Percentiles rank a stretch among this genome's conserved stretches.
Conservation (phyloP, 1,140 invertebrate genomes). For the Drosophila funebris region DNA sequence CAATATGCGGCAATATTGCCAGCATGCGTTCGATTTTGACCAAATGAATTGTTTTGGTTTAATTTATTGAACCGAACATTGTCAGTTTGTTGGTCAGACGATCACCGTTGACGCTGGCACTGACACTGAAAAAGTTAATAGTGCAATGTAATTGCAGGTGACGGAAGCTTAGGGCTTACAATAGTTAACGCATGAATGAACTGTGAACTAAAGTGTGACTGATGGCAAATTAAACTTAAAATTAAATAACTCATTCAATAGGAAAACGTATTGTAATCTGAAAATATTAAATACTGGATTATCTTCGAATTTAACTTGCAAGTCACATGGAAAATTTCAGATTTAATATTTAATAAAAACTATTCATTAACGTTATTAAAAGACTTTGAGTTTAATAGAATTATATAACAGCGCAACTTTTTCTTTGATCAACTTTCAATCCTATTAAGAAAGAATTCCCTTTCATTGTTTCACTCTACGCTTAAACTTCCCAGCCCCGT, state of each 20-base stretch:
- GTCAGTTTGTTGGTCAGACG: constrained; percentile 21
- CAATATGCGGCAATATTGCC: constrained; percentile 31
- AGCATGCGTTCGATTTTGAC: constrained; percentile 38
- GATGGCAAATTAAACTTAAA: no score
- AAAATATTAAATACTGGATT: no score
- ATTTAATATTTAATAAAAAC: not conserved
- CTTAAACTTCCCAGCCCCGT: constrained; percentile 28
- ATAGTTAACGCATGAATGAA: not conserved
- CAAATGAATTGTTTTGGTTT: constrained; percentile 74
- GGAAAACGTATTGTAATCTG: no score
- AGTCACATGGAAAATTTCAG: no score
- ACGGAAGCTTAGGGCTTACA: not conserved
- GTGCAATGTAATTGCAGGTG: constrained; percentile 1
- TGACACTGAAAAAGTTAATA: constrained; percentile 18
- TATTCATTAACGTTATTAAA: no score
- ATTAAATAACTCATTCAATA: no score
- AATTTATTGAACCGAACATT: constrained; percentile 68
- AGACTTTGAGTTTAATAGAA: not conserved
- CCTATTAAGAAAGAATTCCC: not conserved
- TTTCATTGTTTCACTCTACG: constrained; percentile 3
- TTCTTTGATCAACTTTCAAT: not conserved
- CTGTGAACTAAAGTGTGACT: not conserved
- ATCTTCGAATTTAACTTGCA: no score
- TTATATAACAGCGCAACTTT: not conserved
- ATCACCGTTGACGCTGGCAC: constrained; percentile 17